A percentile compares a stretch with the other conserved stretches of the same genome.
These are phyloP conservation scores for Parapristionchus giblindavisi DNA, from an alignment of 2,888 invertebrate genomes.

Conservation along the genomic window DNA sequence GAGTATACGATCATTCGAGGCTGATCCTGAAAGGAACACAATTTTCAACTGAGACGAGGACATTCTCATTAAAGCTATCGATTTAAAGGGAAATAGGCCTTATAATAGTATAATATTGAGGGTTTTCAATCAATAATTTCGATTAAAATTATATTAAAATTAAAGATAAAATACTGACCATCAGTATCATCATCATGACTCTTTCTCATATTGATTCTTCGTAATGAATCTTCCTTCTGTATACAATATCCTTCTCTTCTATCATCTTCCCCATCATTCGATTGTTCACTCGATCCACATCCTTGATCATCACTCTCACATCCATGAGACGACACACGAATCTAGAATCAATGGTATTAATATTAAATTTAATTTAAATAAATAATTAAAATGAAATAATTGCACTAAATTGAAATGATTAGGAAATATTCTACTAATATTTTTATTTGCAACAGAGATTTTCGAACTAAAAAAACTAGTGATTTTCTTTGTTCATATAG, in stretches of 20 bases:
- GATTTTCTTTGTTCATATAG: too few relatives aligned
- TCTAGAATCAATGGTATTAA: not conserved
- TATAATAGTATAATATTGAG: not conserved
- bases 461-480: too few relatives aligned
- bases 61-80: not conserved
- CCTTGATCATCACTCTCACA: slow-evolving; percentile 31
- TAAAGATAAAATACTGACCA: not conserved
- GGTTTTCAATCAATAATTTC: not conserved
- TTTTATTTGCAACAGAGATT: too few relatives aligned
- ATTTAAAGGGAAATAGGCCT: not conserved
- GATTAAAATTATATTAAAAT: not conserved
- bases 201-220: slow-evolving; percentile 12
- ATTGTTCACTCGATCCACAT: slow-evolving; percentile 21
- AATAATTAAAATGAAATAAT: too few relatives aligned
- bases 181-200: not conserved
- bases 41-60: not conserved
- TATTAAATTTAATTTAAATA: too few relatives aligned
- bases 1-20: slow-evolving; percentile 76
- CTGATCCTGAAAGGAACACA: not conserved
- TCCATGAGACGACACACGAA: too few relatives aligned
- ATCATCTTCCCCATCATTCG: not conserved
- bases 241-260: slow-evolving; percentile 8
- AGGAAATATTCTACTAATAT: too few relatives aligned
- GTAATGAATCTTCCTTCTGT: slow-evolving; percentile 26
- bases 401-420: too few relatives aligned